Evolutionary conservation across 2,888 invertebrate species (phyloP), one percentile per base, ranked within the genome.

Genomic region (Tenthredo scrophulariae): DNA sequence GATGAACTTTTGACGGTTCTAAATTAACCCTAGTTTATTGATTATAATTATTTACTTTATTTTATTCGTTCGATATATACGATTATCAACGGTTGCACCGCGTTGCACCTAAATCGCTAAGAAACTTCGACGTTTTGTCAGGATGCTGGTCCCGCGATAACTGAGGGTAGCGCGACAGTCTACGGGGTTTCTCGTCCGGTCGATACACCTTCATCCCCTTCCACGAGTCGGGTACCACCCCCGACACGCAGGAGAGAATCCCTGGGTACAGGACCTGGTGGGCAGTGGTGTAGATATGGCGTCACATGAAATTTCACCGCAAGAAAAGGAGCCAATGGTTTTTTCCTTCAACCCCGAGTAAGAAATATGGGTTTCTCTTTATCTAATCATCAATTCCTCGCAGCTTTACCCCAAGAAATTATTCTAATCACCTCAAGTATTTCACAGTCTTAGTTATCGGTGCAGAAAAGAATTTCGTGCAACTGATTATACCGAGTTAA

Each of bases 71-170:
- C 26, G 5, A 29, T 77, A 18, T 74, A 15, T 77, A 54, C 54
- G 54, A 77, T 74, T 9, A 62, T 62, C 62, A 75, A 75, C 40
- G 40, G 26, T n/a, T 6, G 46, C 33, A 80, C 37, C n/a, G 50
- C 58, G 62, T 26, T 58, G 15, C 58, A 62, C n/a, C 58, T 50
- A 4, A 67, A 29, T 46, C 15, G 67, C 26, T 43, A 46, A 37
- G 46, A 46, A 15, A 10, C 29, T 83, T 67, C 3, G 46, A 83
- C 87, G 87, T 89, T 88, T 87, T 85, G 87, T 90, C 92, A 90
- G 92, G 91, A 91, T 92, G 91, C 89, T 91, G 91, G 92, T 92
- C 91, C 91, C 92, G 91, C 91, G 91, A 89, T 90, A 89, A 92
- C 92, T 92, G 92, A 92, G 91, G 89, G 87, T 89, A 88, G 87